A percentile compares a stretch with the other conserved stretches of the same genome.
These are phyloP conservation scores for Lordiphosa stackelbergi DNA, from an alignment of 1,140 invertebrate genomes.

Conservation along the genomic window DNA sequence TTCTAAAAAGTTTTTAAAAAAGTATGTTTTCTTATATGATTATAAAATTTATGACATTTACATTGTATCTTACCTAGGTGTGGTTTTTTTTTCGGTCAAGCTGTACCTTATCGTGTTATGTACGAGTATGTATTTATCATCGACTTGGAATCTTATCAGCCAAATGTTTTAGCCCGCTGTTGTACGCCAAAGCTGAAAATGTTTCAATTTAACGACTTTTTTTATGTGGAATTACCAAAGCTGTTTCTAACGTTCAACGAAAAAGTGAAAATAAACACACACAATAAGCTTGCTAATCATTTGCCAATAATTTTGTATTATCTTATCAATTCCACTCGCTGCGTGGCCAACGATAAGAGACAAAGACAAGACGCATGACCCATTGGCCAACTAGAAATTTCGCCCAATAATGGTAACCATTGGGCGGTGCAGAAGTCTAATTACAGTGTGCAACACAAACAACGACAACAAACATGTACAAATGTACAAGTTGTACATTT, in stretches of 20 bases:
- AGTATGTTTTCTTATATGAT: too few species aligned
- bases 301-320: constrained; percentile 9
- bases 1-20: too few species aligned
- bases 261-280: constrained; percentile 28
- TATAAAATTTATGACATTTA: too few species aligned
- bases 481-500: constrained; percentile 47
- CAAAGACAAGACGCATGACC: constrained; percentile 9
- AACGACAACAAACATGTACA: constrained; percentile 14
- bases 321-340: constrained; percentile 34
- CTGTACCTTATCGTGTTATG: too few species aligned
- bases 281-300: not conserved
- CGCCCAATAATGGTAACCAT: constrained; percentile 20
- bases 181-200: constrained; percentile 10
- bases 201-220: constrained; percentile 19
- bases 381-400: constrained; percentile 15
- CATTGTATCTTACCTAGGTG: too few species aligned
- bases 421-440: constrained; percentile 29
- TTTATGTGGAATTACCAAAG: constrained; percentile 3
- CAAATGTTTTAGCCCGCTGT: constrained; percentile 3
- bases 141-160: constrained; percentile 18
- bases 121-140: constrained; percentile 19
- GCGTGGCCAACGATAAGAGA: constrained; percentile 30
- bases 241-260: not conserved
- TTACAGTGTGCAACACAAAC: constrained; percentile 34
- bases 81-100: too few species aligned